These are phyloP conservation scores for Phenganax subtilis DNA, from an alignment of 92 coral and sea anemone genomes.

Conservation along the genomic window DNA sequence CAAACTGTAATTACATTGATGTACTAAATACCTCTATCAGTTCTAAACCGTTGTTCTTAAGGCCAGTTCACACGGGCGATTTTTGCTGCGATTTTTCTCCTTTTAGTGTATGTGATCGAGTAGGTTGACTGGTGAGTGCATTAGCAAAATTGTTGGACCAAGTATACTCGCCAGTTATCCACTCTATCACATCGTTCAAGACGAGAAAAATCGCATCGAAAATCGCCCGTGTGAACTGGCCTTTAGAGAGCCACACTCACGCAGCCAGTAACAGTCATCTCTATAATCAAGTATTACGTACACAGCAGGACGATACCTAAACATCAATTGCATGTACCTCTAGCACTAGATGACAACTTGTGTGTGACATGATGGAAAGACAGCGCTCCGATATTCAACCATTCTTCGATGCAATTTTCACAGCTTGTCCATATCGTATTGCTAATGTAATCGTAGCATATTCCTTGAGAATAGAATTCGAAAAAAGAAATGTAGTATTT, in stretches of 20 bases:
- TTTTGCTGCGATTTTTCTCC: too few relatives aligned
- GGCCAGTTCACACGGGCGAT: too few relatives aligned
- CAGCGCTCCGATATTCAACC: conserved; percentile 68
- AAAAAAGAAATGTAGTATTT: not conserved
- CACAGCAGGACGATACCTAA: not conserved
- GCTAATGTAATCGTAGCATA: conserved; percentile 68
- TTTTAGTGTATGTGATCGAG: too few relatives aligned
- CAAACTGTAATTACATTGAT: not conserved
- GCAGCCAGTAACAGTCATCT: not conserved
- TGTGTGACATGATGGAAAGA: conserved; percentile 57
- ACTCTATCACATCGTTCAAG: too few relatives aligned
- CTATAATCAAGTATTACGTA: not conserved
- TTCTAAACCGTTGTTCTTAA: too few relatives aligned
- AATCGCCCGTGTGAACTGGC: too few relatives aligned
- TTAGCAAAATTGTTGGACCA: too few relatives aligned
- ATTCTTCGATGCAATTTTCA: conserved; percentile 61
- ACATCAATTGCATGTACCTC: not conserved
- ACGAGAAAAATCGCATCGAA: too few relatives aligned
- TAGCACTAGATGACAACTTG: conserved; percentile 37
- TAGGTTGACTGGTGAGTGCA: too few relatives aligned
- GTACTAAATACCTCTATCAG: not conserved
- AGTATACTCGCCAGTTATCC: too few relatives aligned
- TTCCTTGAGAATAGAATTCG: conserved; percentile 46
- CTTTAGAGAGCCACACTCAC: too few relatives aligned
- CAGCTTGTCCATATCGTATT: conserved; percentile 71